These are phyloP conservation scores for Ciconia stormi DNA, from an alignment of 2,113 vertebrate species.

Conservation along the genomic window DNA sequence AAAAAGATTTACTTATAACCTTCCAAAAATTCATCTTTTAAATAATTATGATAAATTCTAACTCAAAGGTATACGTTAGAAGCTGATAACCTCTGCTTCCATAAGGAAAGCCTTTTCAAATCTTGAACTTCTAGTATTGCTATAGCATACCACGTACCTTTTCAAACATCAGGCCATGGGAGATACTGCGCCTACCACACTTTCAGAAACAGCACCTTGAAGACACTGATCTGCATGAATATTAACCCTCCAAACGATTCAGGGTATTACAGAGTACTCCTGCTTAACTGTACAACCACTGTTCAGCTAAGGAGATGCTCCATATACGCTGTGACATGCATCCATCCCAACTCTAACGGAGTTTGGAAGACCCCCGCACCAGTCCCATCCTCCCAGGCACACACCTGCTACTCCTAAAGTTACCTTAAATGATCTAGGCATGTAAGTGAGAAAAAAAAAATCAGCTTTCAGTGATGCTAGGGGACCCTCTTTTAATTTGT, in stretches of 20 bases:
- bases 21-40: background rate
- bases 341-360: background rate
- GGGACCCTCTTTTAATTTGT: background rate
- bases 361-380: background rate
- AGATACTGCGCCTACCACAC: background rate
- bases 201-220: background rate
- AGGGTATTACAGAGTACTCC: background rate
- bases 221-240: background rate
- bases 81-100: background rate
- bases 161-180: background rate
- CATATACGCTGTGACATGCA: fast-evolving
- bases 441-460: background rate
- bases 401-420: background rate
- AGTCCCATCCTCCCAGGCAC: background rate
- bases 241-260: background rate
- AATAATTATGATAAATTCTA: background rate
- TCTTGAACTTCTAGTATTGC: background rate
- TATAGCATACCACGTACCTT: fast-evolving
- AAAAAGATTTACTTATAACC: background rate
- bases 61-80: background rate
- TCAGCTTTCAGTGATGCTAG: background rate
- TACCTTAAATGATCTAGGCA: background rate
- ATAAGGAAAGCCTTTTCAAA: background rate
- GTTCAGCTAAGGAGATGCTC: background rate
- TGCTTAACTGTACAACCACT: background rate